Evolutionary conservation across 2,113 vertebrate genomes (phyloP).

Genomic region (Heloderma charlesbogerti): DNA sequence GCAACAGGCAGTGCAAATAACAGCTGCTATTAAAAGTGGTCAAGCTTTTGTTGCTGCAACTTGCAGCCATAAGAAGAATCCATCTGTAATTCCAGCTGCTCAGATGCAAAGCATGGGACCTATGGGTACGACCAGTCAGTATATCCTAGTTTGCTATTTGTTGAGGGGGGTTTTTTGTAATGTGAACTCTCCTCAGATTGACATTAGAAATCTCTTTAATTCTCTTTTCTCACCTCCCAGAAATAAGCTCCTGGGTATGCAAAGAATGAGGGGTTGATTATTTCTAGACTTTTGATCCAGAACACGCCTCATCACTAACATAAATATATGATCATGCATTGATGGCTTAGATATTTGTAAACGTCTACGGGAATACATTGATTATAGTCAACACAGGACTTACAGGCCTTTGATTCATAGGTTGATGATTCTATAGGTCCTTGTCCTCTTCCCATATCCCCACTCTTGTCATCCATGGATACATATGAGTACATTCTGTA

Average conservation of each 20-base stretch:
- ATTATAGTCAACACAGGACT: no score
- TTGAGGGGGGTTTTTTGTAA: neutral
- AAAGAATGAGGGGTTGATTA: neutral
- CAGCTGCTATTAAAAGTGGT: slow-evolving; percentile 63
- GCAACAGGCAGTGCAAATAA: slow-evolving; percentile 62
- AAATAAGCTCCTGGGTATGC: neutral
- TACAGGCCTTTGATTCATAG: no score
- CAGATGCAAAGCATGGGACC: slow-evolving; percentile 39
- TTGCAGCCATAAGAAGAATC: slow-evolving; percentile 40
- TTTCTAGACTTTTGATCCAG: neutral
- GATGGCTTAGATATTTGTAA: neutral
- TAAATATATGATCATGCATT: neutral
- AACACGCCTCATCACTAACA: neutral
- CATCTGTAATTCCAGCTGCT: neutral
- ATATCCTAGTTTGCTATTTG: neutral
- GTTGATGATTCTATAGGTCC: no score
- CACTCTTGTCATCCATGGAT: neutral
- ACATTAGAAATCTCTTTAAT: neutral
- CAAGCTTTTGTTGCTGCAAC: slow-evolving; percentile 64
- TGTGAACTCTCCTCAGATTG: neutral
- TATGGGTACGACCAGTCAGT: slow-evolving; percentile 64
- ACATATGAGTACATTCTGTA: neutral
- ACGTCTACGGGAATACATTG: neutral
- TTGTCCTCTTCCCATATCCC: neutral
- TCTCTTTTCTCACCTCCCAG: neutral